Base-by-base conservation (phyloP, 2,888 invertebrate genomes). In the Agrotis segetum region DNA sequence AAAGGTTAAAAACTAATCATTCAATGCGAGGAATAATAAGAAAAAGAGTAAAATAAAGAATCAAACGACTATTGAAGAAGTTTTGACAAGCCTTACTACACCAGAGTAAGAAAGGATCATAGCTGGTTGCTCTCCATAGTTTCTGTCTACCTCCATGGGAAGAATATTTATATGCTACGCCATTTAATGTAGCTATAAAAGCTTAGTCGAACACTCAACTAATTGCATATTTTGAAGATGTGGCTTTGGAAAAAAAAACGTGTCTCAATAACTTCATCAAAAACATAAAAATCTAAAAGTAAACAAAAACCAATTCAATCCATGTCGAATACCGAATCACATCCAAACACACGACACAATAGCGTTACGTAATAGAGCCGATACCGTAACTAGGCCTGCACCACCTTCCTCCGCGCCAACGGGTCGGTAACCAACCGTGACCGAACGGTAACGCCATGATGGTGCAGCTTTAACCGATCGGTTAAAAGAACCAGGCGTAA, bases 341-440 rank as follows among this genome's bases (percentile, higher is more conserved):
- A 74, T 70, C 63, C 62, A 49, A 71, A 73, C 67, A 77, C 40
- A 74, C 69, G 60, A 68, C 69, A 85, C 81, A 82, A 79, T 84
- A 55, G 52, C 14, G 40, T 82, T 75, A 78, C 85, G 75, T 80
- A 85, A 84, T 61, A 63, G 62, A 67, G 29, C 40, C 44, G 44
- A 53, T 62, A 71, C 79, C 70, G 79, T 77, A 88, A 88, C 71
- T 84, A 75, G 82, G 81, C 78, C 84, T 82, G 74, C 62, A 71
- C 69, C 68, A 73, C 81, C 59, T 17, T 17, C 29, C 63, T 6
- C 19, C 44, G 80, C 82, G 79, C 82, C 81, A 82, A 76, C 80
- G 85, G 85, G 66, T 66, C 81, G 79, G 71, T 82, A 85, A 85
- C 86, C 76, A 84, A 84, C 84, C 88, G 85, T 86, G 84, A 85